phyloP scores from a whole-genome alignment of 2,888 invertebrate genomes.

The Imbricaverruca yamaguchii region DNA sequence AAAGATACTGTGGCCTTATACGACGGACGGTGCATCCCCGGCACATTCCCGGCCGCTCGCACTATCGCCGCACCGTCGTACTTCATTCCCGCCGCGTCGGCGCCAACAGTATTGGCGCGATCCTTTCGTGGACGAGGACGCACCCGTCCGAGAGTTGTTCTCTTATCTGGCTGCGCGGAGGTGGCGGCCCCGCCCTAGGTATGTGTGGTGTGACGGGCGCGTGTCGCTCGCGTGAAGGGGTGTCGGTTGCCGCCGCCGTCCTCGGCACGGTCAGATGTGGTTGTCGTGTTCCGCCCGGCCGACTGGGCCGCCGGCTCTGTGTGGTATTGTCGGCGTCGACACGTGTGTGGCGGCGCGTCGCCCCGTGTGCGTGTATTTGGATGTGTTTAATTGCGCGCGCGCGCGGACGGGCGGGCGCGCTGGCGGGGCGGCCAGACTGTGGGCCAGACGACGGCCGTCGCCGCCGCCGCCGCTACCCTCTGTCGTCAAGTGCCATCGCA shows the following conservation, averaged over 20 bases:
- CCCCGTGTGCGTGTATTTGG: not conserved
- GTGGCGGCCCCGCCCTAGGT: no score
- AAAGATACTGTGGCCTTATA: not conserved
- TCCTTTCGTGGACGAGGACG: not conserved
- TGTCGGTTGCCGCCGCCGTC: no score
- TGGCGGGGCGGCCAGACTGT: no score
- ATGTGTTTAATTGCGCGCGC: not conserved
- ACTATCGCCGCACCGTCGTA: not conserved
- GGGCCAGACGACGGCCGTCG: no score
- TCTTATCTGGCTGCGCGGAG: not conserved
- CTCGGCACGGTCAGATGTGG: no score
- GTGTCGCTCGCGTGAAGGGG: no score
- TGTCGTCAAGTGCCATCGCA: not conserved
- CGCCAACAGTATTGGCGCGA: not conserved
- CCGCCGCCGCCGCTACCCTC: no score
- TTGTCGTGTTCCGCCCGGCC: no score
- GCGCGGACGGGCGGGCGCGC: not conserved
- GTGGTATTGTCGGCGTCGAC: no score
- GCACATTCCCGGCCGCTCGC: not conserved
- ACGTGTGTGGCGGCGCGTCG: not conserved
- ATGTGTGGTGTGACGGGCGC: no score
- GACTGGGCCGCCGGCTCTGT: no score
- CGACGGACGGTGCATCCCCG: not conserved
- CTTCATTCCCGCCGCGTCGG: not conserved
- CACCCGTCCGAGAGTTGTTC: not conserved